Base-by-base conservation (phyloP, 2,888 invertebrate species). In the Syrphus vitripennis region DNA sequence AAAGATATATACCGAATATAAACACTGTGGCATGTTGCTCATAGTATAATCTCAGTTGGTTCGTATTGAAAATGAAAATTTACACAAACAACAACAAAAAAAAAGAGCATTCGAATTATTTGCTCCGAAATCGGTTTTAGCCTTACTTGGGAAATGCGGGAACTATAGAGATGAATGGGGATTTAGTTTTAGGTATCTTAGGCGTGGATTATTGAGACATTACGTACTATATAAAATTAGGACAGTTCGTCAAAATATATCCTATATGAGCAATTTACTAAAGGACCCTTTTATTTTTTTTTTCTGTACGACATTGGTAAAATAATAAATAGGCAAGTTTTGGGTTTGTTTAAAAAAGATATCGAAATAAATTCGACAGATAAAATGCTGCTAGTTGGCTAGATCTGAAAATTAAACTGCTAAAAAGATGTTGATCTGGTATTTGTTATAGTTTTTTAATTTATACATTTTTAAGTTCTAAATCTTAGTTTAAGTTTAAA, bases 1-100 rank as follows among this genome's bases (percentile, higher is more conserved):
- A 80, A 76, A 80, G 76, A 80, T 75, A 71, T 59, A 79, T 45
- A 69, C 61, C n/a, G n/a, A n/a, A n/a, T n/a, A n/a, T n/a, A n/a
- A n/a, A 59, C 16, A 7, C 10, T 45, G 5, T 31, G 31, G 6
- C 29, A 21, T 57, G 42, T 48, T 53, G 26, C 3, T n/a, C 19
- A 29, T 12, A 40, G 4, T 24, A n/a, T n/a, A 5, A 2, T 10
- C 26, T n/a, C 3, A n/a, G 26, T 14, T 1, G n/a, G 55, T 72
- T 34, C 10, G 29, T 61, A 24, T 69, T 21, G 55, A 55, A 75
- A 75, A 40, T 65, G 57, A 69, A 82, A 71, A 65, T 81, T 80
- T 31, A 9, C 19, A n/a, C 24, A 63, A 42, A 37, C 6, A 21
- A 57, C 0, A 19, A 45, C 1, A 31, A 55, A 55, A 57, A 37